Conservation (phyloP, 2,888 invertebrate species). For the Perizoma flavofasciatum region DNA sequence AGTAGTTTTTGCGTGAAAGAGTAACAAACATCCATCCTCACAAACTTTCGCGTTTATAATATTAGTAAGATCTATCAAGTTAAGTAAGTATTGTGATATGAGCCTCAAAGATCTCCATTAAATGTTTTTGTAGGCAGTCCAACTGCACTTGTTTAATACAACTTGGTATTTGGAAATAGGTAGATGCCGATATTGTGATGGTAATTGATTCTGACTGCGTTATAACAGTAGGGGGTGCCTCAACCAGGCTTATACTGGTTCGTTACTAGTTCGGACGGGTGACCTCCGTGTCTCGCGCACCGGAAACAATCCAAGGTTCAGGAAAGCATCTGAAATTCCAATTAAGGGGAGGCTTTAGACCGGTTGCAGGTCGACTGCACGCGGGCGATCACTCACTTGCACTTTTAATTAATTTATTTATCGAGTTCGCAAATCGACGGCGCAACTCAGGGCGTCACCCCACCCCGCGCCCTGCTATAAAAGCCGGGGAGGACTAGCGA, state of each 20-base stretch:
- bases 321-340: conserved; percentile 73
- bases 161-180: conserved; percentile 14
- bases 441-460: conserved; percentile 79
- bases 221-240: conserved; percentile 44
- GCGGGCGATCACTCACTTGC: conserved; percentile 82
- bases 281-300: conserved; percentile 54
- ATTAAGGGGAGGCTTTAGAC: conserved; percentile 73
- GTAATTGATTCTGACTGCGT: conserved; percentile 45
- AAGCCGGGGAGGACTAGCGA: conserved; percentile 64
- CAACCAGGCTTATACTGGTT: conserved; percentile 48
- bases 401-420: conserved; percentile 85
- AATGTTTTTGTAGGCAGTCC: neutral
- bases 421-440: conserved; percentile 82
- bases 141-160: conserved; percentile 3
- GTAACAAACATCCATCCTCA: no score
- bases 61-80: no score
- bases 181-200: conserved; percentile 12
- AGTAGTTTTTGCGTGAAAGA: no score
- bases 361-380: conserved; percentile 72
- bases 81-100: no score
- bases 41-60: no score
- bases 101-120: no score
- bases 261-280: conserved; percentile 35
- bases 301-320: conserved; percentile 59
- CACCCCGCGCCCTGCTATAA: conserved; percentile 75